phyloP scores from a whole-genome alignment of 1,140 invertebrate genomes.

The Drosophila pachea region DNA sequence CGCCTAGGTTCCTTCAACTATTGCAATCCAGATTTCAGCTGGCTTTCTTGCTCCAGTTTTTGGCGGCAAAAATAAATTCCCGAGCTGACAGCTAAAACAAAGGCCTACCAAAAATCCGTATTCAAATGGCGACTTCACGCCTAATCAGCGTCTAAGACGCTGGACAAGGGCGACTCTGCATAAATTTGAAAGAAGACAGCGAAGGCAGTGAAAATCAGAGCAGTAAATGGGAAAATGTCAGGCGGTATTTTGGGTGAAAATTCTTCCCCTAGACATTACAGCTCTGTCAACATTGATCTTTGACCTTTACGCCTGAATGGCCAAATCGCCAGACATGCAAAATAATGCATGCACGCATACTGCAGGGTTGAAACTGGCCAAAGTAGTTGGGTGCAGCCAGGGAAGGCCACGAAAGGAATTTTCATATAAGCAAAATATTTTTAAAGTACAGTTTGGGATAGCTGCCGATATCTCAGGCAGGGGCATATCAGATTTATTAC shows the following conservation, averaged over 20 bases:
- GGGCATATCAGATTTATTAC: constrained; percentile 58
- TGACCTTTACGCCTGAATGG: constrained; percentile 71
- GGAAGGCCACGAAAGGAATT: constrained; percentile 15
- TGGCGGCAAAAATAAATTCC: constrained; percentile 54
- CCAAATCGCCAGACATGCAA: constrained; percentile 74
- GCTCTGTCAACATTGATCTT: constrained; percentile 68
- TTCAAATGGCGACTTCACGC: constrained; percentile 73
- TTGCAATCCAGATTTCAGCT: background rate
- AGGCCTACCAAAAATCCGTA: constrained; percentile 35
- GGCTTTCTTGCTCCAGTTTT: constrained; percentile 10
- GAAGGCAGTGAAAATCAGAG: constrained; percentile 54
- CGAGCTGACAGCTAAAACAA: constrained; percentile 32
- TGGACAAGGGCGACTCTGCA: constrained; percentile 59
- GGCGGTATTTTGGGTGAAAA: constrained; percentile 37
- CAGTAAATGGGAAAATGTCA: constrained; percentile 50
- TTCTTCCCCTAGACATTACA: constrained; percentile 33
- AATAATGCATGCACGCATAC: constrained; percentile 63
- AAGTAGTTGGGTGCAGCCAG: constrained; percentile 46
- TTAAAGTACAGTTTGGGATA: constrained; percentile 16
- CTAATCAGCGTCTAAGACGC: constrained; percentile 65
- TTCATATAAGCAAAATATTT: constrained; percentile 9
- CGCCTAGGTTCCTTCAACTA: no score
- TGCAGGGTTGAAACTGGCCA: constrained; percentile 55
- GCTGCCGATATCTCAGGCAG: background rate
- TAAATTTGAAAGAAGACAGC: constrained; percentile 45